Percentiles rank a stretch among this genome's conserved stretches.
Evolutionary conservation across 2,888 invertebrate genomes (phyloP).

Genomic region (Calliphora vomitoria): DNA sequence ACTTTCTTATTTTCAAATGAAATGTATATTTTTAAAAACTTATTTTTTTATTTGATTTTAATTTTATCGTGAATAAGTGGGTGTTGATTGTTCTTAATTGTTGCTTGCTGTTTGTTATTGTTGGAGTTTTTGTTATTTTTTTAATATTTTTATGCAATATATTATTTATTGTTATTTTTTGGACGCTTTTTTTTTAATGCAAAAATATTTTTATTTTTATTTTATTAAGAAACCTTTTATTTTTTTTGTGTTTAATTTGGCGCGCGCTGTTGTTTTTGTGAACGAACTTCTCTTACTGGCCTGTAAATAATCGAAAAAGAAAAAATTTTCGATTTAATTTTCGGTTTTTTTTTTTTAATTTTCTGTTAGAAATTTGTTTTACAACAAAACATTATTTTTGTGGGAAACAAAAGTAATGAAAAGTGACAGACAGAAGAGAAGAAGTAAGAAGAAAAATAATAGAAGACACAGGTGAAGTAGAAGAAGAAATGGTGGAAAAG

Average conservation of each 20-base stretch:
- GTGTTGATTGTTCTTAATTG: slow-evolving; percentile 57
- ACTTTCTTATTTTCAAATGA: background rate
- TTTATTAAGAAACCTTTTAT: background rate
- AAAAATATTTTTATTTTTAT: slow-evolving; percentile 8
- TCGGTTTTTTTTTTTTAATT: slow-evolving; percentile 46
- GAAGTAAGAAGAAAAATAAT: slow-evolving; percentile 36
- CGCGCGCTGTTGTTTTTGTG: slow-evolving; percentile 66
- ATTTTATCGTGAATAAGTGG: slow-evolving; percentile 58
- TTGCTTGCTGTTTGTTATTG: slow-evolving; percentile 20
- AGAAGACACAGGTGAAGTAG: slow-evolving; percentile 43
- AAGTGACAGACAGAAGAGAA: slow-evolving; percentile 66
- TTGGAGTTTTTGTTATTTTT: slow-evolving; percentile 50
- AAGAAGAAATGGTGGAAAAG: slow-evolving; percentile 30
- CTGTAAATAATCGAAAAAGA: slow-evolving; percentile 72
- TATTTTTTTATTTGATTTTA: slow-evolving; percentile 15
- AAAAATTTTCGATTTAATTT: slow-evolving; percentile 70
- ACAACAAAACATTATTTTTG: slow-evolving; percentile 45
- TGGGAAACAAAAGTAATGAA: slow-evolving; percentile 41
- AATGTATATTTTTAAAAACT: background rate
- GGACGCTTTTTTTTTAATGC: background rate
- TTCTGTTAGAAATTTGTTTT: slow-evolving; percentile 39
- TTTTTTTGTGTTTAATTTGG: slow-evolving; percentile 27
- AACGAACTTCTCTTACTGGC: slow-evolving; percentile 71
- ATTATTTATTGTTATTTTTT: slow-evolving; percentile 30
- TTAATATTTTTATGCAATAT: slow-evolving; percentile 32